Base-by-base conservation (phyloP, 2,888 invertebrate species). In the Nomada fucata region DNA sequence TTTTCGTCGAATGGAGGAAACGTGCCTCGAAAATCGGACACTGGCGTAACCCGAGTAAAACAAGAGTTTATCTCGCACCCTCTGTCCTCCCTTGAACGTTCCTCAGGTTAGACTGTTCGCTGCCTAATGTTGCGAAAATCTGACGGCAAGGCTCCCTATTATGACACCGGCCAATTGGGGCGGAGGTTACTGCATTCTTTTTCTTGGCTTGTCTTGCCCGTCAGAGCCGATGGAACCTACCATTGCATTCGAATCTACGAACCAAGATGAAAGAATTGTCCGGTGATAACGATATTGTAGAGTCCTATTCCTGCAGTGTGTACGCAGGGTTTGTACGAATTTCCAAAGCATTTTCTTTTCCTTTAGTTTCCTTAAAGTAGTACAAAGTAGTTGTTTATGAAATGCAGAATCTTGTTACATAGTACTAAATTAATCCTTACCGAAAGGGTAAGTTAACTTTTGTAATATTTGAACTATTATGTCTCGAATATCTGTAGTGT, bases 31-130 rank as follows among this genome's bases (percentile, higher is more conserved):
- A 47, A 70, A 71, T 23, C 2, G 26, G 29, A 47, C 47, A n/a
- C 1, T n/a, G 44, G 26, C 42, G 42, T 26, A 69, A n/a, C 26
- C 13, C 13, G 11, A 15, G 15, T 5, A 23, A 59, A 9, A 59
- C 20, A 23, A 9, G 18, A 67, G 26, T 42, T 36, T 50, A 60
- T n/a, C 47, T 47, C 47, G 47, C 15, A 29, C 20, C 29, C 2
- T 20, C 42, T 29, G 23, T 11, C 44, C 26, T 36, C 42, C 42
- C 44, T 15, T 42, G 59, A 57, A 11, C 60, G 60, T 47, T 55
- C 72, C 76, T 82, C 72, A 47, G 64, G 36, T 64, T 73, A 13
- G 59, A 57, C 44, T 71, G 42, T 75, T 82, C 70, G 71, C 44
- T 67, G 71, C 44, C 61, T 29, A 59, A 73, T 50, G 53, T 76